Evolutionary conservation across 2,888 invertebrate genomes (phyloP).

Genomic region (Perithous albicinctus): DNA sequence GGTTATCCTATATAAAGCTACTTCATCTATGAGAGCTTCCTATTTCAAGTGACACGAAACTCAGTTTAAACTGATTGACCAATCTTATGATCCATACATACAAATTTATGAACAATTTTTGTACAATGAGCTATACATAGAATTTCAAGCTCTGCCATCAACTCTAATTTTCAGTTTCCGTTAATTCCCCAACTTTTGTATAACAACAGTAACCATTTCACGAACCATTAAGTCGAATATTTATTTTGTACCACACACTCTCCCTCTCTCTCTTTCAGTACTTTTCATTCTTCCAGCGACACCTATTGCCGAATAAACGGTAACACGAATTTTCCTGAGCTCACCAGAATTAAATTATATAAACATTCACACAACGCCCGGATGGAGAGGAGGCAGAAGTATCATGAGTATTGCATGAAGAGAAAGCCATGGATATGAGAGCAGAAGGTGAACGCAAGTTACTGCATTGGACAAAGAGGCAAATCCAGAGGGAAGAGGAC

Average conservation of each 20-base stretch:
- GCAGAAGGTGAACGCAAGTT: conserved; percentile 33
- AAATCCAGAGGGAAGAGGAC: conserved; percentile 38
- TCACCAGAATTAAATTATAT: conserved; percentile 77
- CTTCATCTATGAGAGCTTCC: background rate
- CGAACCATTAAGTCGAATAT: conserved; percentile 4
- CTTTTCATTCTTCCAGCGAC: background rate
- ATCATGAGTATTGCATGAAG: conserved; percentile 15
- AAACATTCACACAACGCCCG: conserved; percentile 69
- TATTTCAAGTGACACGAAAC: background rate
- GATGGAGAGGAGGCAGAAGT: background rate
- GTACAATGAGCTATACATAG: background rate
- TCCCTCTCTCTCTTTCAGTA: background rate
- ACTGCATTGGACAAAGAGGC: conserved; percentile 12
- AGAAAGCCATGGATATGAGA: conserved; percentile 8
- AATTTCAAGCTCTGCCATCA: background rate
- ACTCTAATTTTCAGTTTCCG: background rate
- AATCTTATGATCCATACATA: background rate
- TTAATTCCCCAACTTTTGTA: background rate
- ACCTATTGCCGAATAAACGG: conserved; percentile 38
- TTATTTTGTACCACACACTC: background rate
- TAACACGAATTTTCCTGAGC: conserved; percentile 62
- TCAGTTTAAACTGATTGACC: background rate
- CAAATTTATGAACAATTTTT: background rate
- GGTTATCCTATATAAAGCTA: background rate
- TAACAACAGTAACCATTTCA: background rate